Evolutionary conservation across 2,797 vertebrate species (phyloP), one percentile per base, ranked within the genome.

Genomic region (Tragopan temminckii): DNA sequence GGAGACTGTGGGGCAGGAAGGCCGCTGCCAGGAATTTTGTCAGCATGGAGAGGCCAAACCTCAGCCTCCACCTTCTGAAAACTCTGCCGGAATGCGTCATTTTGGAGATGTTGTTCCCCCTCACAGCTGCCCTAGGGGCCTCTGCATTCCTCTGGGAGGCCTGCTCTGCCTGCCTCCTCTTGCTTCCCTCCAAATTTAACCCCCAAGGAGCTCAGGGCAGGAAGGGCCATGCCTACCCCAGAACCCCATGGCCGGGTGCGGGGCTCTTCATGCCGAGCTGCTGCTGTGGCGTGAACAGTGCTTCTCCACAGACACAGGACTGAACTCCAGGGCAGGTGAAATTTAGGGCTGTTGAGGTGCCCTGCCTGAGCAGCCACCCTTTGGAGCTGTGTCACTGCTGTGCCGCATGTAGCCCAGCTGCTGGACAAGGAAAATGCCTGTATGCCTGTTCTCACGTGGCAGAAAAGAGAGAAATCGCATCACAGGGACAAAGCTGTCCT

Each of bases 91-190:
- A 83, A 93, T 55, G 48, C 7, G 0, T 50, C 48, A 57, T 75
- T 16, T 48, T 64, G 72, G 76, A 71, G 63, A 25, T 14, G 80
- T 6, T 42, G 50, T 61, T 88, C 72, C 84, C 69, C 63, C n/a
- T 64, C 62, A 25, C 1, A 0, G 9, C 75, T 84, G 52, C 50
- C 63, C 59, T 38, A 20, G 53, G 91, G 61, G 29, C 61, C 84
- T 64, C 80, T 53, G 61, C 82, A 90, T 94, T 94, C 85, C 89
- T 93, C 20, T 19, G 7, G 72, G 76, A 89, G 70, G 85, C 74
- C 89, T 53, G 71, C 14, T 40, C 72, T 63, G 43, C 13, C 68
- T n/a, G 29, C 66, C 57, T 24, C 10, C 25, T 70, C 68, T 52
- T 10, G 10, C 7, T n/a, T 53, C 76, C 48, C 77, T 15, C 2